Percentiles rank a stretch among this genome's conserved stretches.
These are phyloP conservation scores for Apus apus DNA, from an alignment of 2,113 vertebrate genomes.

Conservation along the genomic window DNA sequence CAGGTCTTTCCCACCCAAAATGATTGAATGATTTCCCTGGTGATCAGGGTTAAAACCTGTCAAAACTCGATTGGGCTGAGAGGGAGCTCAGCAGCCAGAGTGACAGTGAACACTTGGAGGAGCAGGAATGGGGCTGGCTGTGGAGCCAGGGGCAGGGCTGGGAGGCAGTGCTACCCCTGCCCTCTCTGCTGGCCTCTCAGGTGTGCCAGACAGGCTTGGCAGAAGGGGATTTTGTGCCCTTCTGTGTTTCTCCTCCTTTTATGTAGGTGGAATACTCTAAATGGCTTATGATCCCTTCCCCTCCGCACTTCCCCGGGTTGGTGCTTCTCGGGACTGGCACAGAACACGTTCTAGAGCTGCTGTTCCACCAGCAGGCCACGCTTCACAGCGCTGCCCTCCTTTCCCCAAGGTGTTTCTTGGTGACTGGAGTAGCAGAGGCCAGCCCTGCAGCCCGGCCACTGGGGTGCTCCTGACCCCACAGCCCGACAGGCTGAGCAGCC, in stretches of 20 bases:
- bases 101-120: background rate
- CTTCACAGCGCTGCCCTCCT: background rate
- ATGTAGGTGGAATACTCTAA: background rate
- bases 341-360: background rate
- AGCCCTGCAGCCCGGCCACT: slow-evolving; percentile 22
- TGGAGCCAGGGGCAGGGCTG: background rate
- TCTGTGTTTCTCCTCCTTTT: background rate
- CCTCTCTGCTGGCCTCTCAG: background rate
- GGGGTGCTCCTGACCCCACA: background rate
- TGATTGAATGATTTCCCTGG: too few relatives aligned
- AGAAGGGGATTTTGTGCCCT: background rate
- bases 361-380: background rate
- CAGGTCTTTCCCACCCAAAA: too few relatives aligned
- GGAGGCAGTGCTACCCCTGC: fast-evolving
- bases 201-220: background rate
- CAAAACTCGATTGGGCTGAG: too few relatives aligned
- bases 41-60: too few relatives aligned
- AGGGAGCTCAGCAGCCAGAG: too few relatives aligned
- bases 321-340: background rate
- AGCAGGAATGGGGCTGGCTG: background rate
- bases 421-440: slow-evolving; percentile 36
- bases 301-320: background rate
- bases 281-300: background rate
- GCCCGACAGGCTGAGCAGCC: background rate
- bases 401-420: background rate